These are phyloP conservation scores for Melipona quadrifasciata DNA, from an alignment of 1,140 invertebrate genomes.

Conservation along the genomic window DNA sequence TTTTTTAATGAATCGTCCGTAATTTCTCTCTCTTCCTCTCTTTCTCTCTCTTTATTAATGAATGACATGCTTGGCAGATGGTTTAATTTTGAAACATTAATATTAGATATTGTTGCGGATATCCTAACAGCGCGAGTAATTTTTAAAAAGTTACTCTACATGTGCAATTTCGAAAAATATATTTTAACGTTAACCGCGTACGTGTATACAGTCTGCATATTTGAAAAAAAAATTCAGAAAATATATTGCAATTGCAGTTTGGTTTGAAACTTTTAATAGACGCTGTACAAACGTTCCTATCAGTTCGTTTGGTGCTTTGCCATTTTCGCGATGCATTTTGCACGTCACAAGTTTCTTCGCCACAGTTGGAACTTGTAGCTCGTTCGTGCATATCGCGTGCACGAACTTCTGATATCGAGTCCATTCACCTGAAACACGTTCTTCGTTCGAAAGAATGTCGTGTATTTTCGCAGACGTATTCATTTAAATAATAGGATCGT, in stretches of 20 bases:
- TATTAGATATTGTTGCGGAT: not conserved
- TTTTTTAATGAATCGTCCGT: conserved; percentile 7
- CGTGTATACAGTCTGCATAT: no score
- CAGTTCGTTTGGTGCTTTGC: not conserved
- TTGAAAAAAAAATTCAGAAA: not conserved
- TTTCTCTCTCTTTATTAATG: not conserved
- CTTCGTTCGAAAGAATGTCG: not conserved
- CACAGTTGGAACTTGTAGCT: not conserved
- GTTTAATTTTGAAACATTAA: not conserved
- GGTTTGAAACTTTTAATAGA: no score
- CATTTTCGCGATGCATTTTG: not conserved
- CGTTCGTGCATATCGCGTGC: not conserved
- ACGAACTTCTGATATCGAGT: not conserved
- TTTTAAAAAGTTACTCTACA: not conserved
- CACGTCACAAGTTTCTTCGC: not conserved
- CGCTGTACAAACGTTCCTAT: not conserved
- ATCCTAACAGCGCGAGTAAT: not conserved
- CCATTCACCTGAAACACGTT: no score
- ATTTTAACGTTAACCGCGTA: no score
- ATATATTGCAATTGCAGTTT: not conserved
- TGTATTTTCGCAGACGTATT: not conserved
- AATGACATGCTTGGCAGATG: not conserved
- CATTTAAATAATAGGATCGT: conserved; percentile 6
- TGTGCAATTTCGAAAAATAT: not conserved
- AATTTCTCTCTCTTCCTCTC: not conserved